Percentiles rank a stretch among this genome's conserved stretches.
Evolutionary conservation across 2,888 invertebrate species (phyloP).

Genomic region (Luperina testacea): DNA sequence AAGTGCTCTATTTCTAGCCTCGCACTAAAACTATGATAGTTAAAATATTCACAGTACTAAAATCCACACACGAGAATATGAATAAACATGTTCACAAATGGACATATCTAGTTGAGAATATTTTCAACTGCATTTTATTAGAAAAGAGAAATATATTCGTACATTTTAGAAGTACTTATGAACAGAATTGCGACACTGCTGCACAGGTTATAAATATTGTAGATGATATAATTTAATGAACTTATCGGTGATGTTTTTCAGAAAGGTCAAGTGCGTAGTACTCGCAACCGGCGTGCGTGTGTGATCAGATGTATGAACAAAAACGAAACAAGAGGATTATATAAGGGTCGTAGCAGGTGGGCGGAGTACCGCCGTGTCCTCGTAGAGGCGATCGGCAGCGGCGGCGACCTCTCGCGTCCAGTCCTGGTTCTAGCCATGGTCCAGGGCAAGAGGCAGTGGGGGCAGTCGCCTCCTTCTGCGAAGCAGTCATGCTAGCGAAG

Average conservation of each 20-base stretch:
- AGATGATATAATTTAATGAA: neutral
- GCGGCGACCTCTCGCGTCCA: too few species aligned
- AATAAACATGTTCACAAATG: constrained; percentile 59
- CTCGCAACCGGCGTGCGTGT: neutral
- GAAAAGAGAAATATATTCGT: constrained; percentile 14
- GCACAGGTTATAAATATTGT: neutral
- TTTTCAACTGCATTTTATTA: constrained; percentile 43
- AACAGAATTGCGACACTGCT: constrained; percentile 1
- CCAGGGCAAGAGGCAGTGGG: too few species aligned
- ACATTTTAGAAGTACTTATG: constrained; percentile 26
- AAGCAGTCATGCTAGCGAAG: too few species aligned
- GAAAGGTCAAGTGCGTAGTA: neutral
- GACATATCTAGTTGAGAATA: constrained; percentile 39
- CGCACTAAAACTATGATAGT: constrained; percentile 22
- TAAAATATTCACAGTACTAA: constrained; percentile 49
- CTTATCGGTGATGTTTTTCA: neutral
- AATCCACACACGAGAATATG: constrained; percentile 37
- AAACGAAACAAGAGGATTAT: neutral
- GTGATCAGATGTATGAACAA: neutral
- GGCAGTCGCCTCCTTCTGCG: too few species aligned
- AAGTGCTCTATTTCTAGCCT: constrained; percentile 14
- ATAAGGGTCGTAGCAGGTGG: neutral
- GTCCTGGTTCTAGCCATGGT: too few species aligned
- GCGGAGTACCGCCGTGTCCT: too few species aligned
- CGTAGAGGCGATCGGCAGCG: too few species aligned